Evolutionary conservation across 2,888 invertebrate genomes (phyloP), one percentile per base, ranked within the genome.

Genomic region (Abrostola tripartita): DNA sequence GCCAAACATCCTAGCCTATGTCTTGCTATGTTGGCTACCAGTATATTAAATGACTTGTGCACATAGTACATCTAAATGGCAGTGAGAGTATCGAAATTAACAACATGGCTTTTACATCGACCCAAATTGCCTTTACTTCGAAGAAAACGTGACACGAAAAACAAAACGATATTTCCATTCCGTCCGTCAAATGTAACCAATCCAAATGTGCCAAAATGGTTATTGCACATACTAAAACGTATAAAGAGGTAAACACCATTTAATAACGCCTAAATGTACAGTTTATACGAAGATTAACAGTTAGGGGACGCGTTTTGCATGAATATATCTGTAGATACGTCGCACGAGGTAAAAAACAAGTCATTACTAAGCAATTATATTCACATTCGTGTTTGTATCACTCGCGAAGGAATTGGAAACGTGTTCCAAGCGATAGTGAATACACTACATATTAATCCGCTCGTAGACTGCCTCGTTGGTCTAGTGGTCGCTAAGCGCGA

Each of bases 121-220:
- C 14, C 47, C 35, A 73, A 74, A 65, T 62, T 60, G 42, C 37
- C 36, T 55, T n/a, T 61, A 63, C 61, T 75, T 59, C 50, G 47
- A 5, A 51, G 37, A 35, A 51, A 60, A 60, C 62, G 65, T 77
- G 73, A 55, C 40, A 35, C 14, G 37, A 38, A 35, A 57, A 35
- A 6, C 6, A 68, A 61, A 0, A 11, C 1, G n/a, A 8, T 14
- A 35, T 50, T 58, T 10, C 11, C 36, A 52, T 58, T 58, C 51
- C 49, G 50, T 47, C 41, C 10, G 50, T 42, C 6, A 40, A 35
- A 8, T 41, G 49, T 36, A 0, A 24, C 57, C n/a, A 37, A 37
- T 40, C 9, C 11, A 55, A 24, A 53, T 41, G 37, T 41, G n/a
- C 55, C 36, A 56, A 58, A 55, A 59, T 37, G 5, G 8, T 58